These are phyloP conservation scores for Procambarus clarkii DNA, from an alignment of 1,140 invertebrate genomes.

Conservation along the genomic window DNA sequence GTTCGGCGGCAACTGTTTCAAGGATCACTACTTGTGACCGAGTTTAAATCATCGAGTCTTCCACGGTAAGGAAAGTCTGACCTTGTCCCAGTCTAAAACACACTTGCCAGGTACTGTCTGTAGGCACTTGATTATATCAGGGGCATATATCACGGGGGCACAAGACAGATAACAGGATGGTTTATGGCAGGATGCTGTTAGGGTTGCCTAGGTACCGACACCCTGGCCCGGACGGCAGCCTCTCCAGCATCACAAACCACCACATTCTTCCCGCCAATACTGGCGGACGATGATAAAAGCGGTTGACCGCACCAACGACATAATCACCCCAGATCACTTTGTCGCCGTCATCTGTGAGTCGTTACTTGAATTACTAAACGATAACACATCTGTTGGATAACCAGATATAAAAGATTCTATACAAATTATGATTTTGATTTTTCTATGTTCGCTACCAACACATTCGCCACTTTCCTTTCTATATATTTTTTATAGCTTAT, in stretches of 20 bases:
- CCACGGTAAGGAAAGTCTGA: neutral
- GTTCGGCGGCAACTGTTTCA: neutral
- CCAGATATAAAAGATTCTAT: neutral
- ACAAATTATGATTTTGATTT: neutral
- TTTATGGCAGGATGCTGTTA: too few relatives aligned
- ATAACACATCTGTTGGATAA: neutral
- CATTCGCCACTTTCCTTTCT: neutral
- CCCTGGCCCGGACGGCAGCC: too few relatives aligned
- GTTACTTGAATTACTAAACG: neutral
- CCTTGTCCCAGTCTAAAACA: neutral
- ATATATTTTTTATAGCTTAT: too few relatives aligned
- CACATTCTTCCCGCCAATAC: too few relatives aligned
- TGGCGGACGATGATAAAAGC: neutral
- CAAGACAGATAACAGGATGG: neutral
- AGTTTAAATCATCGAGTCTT: neutral
- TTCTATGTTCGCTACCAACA: neutral
- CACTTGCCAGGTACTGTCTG: neutral
- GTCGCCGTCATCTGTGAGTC: constrained; percentile 16
- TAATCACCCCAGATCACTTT: constrained; percentile 12
- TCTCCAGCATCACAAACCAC: neutral
- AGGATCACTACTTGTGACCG: constrained; percentile 9
- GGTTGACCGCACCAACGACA: neutral
- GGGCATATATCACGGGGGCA: neutral
- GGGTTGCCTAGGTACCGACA: too few relatives aligned
- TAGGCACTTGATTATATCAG: neutral